Base-by-base conservation (phyloP, 30 jellyfish, hydroid and myxozoan genomes). In the Hydractinia symbiolongicarpus region DNA sequence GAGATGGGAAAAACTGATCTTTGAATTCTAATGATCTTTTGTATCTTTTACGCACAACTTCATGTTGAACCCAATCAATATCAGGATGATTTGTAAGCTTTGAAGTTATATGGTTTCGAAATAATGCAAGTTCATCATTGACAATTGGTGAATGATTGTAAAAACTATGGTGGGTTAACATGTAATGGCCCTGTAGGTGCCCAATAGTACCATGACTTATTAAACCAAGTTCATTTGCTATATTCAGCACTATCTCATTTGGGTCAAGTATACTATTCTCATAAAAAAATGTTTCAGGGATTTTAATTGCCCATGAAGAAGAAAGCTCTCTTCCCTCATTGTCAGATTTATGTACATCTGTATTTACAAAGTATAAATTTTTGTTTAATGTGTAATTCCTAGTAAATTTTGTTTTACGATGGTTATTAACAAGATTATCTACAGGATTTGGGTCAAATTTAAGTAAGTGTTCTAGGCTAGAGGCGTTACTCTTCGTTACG, bases 1-100 rank as follows among this genome's bases (percentile, higher is more conserved):
- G 99, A 5, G 99, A 93, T 49, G 99, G 99, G 83, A 93, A 93
- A 86, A 93, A 93, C 57, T 93, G 96, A 71, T 93, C 99, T 78
- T 93, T 87, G 82, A 93, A 93, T 64, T 93, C 91, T 72, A 93
- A 77, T 6, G 96, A 62, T 62, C 99, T 76, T 67, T 93, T 93
- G 77, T 67, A 83, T 50, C 99, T 78, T 80, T 71, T 75, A 58
- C 91, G 67, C 5, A 93, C 87, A 7, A 55, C 82, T 55, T 93
- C 99, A 61, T 88, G 99, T 13, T 81, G 82, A 49, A 87, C 95
- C 99, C 99, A 93, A 50, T 88, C 88, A 40, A 93, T 72, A 67
- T 87, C 83, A 50, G 96, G 95, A 76, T 88, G 99, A 10, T 56
- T 70, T 16, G 54, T 66, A 55, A 93, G 66, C 19, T 44, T 67